A percentile compares a stretch with the other conserved stretches of the same genome.
These are phyloP conservation scores for Heliconius ethilla DNA, from an alignment of 2,888 invertebrate genomes.

Conservation along the genomic window DNA sequence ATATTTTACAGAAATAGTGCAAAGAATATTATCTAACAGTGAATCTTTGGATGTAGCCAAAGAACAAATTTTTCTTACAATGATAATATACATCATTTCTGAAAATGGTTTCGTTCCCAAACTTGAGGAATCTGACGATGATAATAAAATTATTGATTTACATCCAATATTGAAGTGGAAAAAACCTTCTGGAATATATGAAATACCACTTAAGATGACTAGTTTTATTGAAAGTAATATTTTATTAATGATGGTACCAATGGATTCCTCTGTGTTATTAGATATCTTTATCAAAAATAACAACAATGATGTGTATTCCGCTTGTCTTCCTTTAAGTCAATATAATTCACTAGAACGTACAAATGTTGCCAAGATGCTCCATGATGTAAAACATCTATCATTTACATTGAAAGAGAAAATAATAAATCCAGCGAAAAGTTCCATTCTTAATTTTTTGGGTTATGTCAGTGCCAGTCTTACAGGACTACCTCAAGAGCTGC, in stretches of 20 bases:
- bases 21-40: conserved; percentile 53
- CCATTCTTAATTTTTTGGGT: conserved; percentile 73
- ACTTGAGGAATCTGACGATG: conserved; percentile 50
- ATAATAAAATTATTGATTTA: conserved; percentile 49
- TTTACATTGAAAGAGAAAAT: conserved; percentile 79
- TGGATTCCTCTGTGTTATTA: conserved; percentile 64
- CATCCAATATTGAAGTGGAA: conserved; percentile 59
- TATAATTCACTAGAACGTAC: conserved; percentile 67
- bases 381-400: conserved; percentile 73
- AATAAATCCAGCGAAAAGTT: conserved; percentile 79
- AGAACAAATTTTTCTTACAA: conserved; percentile 67
- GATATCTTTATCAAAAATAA: conserved; percentile 64
- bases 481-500: conserved; percentile 72
- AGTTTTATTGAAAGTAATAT: conserved; percentile 58
- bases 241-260: conserved; percentile 66
- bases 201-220: conserved; percentile 59
- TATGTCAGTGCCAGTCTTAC: conserved; percentile 74
- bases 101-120: conserved; percentile 69
- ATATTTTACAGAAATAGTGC: conserved; percentile 58
- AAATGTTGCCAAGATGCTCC: conserved; percentile 66
- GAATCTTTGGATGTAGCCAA: conserved; percentile 58
- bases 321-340: conserved; percentile 67
- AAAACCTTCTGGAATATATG: conserved; percentile 55
- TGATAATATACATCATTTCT: conserved; percentile 64
- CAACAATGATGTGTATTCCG: conserved; percentile 67